These are phyloP conservation scores for Nasonia longicornis DNA, from an alignment of 1,140 invertebrate species.

Conservation along the genomic window DNA sequence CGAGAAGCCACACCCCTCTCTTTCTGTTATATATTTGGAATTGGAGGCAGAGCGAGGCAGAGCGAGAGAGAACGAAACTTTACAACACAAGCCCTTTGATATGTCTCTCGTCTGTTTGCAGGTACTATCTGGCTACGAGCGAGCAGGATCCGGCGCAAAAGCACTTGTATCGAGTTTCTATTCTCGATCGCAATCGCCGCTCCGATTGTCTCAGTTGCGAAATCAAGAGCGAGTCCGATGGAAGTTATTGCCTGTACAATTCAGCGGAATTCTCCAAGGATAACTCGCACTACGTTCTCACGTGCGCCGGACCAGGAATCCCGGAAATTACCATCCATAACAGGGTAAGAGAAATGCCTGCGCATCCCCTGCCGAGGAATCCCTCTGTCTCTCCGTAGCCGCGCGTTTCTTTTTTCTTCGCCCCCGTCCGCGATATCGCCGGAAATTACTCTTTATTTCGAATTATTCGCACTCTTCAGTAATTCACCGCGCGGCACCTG, in stretches of 20 bases:
- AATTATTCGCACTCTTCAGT: constrained; percentile 14
- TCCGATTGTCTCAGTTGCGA: constrained; percentile 74
- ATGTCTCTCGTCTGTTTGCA: constrained; percentile 60
- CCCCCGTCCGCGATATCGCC: not conserved
- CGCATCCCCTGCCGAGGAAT: not conserved
- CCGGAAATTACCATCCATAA: constrained; percentile 70
- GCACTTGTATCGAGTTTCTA: constrained; percentile 73
- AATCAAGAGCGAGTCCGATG: constrained; percentile 67
- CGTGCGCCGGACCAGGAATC: constrained; percentile 81
- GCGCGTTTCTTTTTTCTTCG: constrained; percentile 9
- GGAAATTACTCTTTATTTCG: constrained; percentile 4
- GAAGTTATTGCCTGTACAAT: constrained; percentile 75
- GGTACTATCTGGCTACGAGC: constrained; percentile 78
- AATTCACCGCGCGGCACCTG: constrained; percentile 13
- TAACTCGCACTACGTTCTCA: constrained; percentile 77
- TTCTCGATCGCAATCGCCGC: constrained; percentile 49
- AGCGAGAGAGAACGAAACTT: not conserved
- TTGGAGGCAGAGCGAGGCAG: not conserved
- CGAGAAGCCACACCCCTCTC: not conserved
- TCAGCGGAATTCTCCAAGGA: constrained; percentile 78
- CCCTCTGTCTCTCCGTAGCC: not conserved
- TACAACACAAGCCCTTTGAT: not conserved
- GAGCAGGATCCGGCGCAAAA: constrained; percentile 73
- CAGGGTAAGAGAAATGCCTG: constrained; percentile 54
- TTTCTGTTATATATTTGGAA: not conserved